These are phyloP conservation scores for Acipenser transmontanus DNA, from an alignment of 2,797 vertebrate species.

Conservation along the genomic window DNA sequence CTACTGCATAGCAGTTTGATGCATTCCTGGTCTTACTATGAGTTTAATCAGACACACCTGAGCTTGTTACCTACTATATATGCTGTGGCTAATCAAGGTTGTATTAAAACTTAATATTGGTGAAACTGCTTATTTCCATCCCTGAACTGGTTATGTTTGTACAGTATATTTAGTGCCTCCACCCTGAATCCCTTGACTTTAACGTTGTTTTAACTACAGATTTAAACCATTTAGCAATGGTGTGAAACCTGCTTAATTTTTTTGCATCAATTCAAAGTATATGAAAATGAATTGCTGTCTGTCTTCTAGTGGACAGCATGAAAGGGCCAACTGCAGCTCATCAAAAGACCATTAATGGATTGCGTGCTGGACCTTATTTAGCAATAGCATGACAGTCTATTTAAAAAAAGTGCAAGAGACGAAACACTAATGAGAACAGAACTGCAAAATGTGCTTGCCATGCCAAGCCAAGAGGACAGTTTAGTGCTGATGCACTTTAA, in stretches of 20 bases:
- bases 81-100: too few species aligned
- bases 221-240: not conserved
- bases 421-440: conserved; percentile 7
- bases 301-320: not conserved
- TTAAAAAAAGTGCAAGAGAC: conserved; percentile 4
- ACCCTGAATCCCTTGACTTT: too few species aligned
- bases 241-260: not conserved
- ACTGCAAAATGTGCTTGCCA: conserved; percentile 4
- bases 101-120: too few species aligned
- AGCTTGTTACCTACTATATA: too few species aligned
- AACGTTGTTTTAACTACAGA: not conserved
- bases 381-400: not conserved
- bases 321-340: conserved; percentile 18
- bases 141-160: too few species aligned
- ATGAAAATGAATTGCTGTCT: not conserved
- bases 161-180: too few species aligned
- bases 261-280: too few species aligned
- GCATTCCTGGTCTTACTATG: too few species aligned
- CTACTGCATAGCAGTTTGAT: too few species aligned
- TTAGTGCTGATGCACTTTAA: conserved; percentile 2
- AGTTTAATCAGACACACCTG: too few species aligned
- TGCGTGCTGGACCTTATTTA: conserved; percentile 28
- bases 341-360: conserved; percentile 52
- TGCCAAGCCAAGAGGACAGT: not conserved
- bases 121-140: too few species aligned